phyloP scores from a whole-genome alignment of 2,113 vertebrate species.

The Colistium nudipinnis region DNA sequence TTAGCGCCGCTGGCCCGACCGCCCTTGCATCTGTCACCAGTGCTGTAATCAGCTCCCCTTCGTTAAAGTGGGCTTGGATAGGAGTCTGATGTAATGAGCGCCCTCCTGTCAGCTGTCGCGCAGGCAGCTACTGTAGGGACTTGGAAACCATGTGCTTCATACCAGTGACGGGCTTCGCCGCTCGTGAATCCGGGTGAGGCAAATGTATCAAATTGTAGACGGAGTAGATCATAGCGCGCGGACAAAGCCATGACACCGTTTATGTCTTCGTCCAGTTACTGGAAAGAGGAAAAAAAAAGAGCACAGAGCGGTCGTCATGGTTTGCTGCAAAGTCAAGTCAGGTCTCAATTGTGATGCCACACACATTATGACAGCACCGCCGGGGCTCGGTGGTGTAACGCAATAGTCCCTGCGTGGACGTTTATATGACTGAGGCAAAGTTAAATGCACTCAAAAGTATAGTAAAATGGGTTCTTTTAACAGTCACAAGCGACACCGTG shows the following conservation, averaged over 20 bases:
- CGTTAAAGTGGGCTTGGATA: conserved; percentile 69
- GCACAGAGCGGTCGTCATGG: conserved; percentile 10
- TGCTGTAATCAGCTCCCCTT: conserved; percentile 63
- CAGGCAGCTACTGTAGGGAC: conserved; percentile 45
- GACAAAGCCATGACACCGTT: no score
- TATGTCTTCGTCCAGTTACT: conserved; percentile 18
- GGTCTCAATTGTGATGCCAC: conserved; percentile 25
- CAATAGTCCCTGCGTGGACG: conserved; percentile 33
- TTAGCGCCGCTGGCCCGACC: conserved; percentile 65
- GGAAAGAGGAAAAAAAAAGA: conserved; percentile 25
- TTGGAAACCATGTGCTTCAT: conserved; percentile 53
- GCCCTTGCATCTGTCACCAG: conserved; percentile 65
- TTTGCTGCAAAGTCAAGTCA: conserved; percentile 1
- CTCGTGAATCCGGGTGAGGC: conserved; percentile 42
- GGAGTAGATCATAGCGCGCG: conserved; percentile 21
- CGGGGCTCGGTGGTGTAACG: conserved; percentile 41
- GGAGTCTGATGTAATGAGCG: conserved; percentile 62
- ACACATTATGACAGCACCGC: conserved; percentile 20
- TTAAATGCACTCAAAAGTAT: conserved; percentile 32
- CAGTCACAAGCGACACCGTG: not conserved
- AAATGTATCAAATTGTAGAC: conserved; percentile 37
- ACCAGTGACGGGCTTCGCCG: conserved; percentile 41
- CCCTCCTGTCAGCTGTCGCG: conserved; percentile 65
- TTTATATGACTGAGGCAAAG: conserved; percentile 44
- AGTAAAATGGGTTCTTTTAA: conserved; percentile 16